Evolutionary conservation across 2,888 invertebrate species (phyloP).

Genomic region (Stratiomys singularior): DNA sequence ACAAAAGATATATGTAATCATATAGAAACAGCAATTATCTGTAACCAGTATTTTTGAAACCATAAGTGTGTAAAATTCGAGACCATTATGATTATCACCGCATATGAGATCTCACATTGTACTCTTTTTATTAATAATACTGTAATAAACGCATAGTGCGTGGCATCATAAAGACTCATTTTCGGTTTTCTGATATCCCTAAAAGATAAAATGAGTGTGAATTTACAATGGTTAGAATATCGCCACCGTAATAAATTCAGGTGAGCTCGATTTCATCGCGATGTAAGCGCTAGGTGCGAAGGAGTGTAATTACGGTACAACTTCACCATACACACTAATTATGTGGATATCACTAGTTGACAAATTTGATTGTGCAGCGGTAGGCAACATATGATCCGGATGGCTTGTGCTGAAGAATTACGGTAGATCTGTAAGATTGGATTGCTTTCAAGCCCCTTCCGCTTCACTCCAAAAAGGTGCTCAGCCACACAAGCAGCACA

Average conservation of each 20-base stretch:
- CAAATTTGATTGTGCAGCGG: not conserved
- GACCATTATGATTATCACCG: not conserved
- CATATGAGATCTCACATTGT: too few relatives aligned
- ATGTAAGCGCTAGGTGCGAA: slow-evolving; percentile 10
- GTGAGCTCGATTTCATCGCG: not conserved
- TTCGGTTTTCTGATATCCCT: not conserved
- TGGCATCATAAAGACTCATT: not conserved
- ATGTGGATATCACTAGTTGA: not conserved
- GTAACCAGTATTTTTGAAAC: not conserved
- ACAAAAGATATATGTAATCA: not conserved
- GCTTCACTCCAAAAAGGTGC: too few relatives aligned
- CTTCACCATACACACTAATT: not conserved
- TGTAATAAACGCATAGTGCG: not conserved
- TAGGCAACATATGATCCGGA: not conserved
- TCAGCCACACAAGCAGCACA: too few relatives aligned
- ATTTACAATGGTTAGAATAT: not conserved
- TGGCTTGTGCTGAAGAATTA: too few relatives aligned
- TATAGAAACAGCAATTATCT: not conserved
- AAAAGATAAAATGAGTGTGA: slow-evolving; percentile 2
- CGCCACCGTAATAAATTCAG: not conserved
- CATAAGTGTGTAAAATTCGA: not conserved
- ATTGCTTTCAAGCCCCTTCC: too few relatives aligned
- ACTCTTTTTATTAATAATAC: slow-evolving; percentile 22
- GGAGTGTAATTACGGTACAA: slow-evolving; percentile 9
- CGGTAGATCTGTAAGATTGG: too few relatives aligned